Evolutionary conservation across 2,113 vertebrate genomes (phyloP), one percentile per base, ranked within the genome.

Genomic region (Axis porcinus): DNA sequence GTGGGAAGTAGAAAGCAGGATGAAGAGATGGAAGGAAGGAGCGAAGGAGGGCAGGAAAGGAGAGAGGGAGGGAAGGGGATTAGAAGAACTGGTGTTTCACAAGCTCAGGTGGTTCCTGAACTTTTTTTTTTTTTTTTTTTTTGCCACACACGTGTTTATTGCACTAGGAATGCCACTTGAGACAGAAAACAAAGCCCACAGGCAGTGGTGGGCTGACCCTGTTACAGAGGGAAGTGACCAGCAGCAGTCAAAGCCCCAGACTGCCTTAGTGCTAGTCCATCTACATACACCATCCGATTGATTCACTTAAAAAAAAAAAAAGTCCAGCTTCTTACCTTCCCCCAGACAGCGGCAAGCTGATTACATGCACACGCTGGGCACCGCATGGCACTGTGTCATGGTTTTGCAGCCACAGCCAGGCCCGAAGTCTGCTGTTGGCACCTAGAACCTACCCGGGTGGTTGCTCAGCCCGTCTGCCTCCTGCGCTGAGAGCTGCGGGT

Each of bases 331-430:
- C 64, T 17, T 25, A 43, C 52, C 57, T 90, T 33, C 28, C 64
- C 30, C 33, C 33, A 5, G 89, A 70, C 47, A 64, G 30, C 9
- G 0, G 25, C 54, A n/a, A 27, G 52, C 43, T 21, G 62, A 54
- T 11, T 1, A n/a, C 54, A 28, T 40, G 3, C 33, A 10, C 0
- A 0, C 1, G 0, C 36, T 1, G 55, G 70, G 64, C 40, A 14
- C 93, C 64, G 30, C 25, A 7, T 4, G 52, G 64, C 16, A 2
- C 81, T 21, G 0, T 12, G 92, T 25, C 91, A 14, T 62, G 40
- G 8, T 40, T 57, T 27, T 7, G 86, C 67, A 36, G 25, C 83
- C 11, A 8, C 40, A 47, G 45, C 82, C 15, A 0, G 33, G 50
- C 82, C 64, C 3, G 1, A 57, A 52, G 67, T 27, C 55, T 78